phyloP scores from a whole-genome alignment of 35 echinoderm and acorn worm species.

The Diadema setosum region DNA sequence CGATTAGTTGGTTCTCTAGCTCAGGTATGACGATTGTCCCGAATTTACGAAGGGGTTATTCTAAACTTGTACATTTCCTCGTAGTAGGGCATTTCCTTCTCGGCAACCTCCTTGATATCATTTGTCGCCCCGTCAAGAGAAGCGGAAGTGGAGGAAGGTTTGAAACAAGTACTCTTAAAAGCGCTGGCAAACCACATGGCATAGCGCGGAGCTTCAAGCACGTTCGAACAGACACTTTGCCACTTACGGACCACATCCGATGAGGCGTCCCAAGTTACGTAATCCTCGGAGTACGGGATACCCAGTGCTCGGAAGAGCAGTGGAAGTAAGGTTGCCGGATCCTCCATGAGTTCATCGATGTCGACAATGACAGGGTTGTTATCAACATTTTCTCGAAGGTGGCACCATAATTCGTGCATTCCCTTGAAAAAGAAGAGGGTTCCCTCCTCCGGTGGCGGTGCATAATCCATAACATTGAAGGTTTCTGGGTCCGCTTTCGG shows the following conservation, averaged over 20 bases:
- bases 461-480: not conserved
- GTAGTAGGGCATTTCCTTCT: not conserved
- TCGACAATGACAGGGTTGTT: not conserved
- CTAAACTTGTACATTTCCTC: not conserved
- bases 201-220: not conserved
- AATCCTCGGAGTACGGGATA: not conserved
- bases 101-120: not conserved
- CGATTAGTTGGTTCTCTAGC: no score
- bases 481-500: not conserved
- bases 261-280: not conserved
- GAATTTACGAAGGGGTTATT: not conserved
- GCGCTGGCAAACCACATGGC: constrained; percentile 4
- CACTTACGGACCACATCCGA: not conserved
- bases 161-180: not conserved
- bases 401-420: not conserved
- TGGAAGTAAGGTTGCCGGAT: not conserved
- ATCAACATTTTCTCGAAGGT: not conserved
- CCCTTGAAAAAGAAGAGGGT: not conserved
- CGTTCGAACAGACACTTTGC: not conserved
- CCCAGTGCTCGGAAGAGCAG: not conserved
- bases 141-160: not conserved
- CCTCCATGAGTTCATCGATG: not conserved
- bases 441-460: not conserved
- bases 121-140: not conserved
- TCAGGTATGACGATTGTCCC: no score